These are phyloP conservation scores for Delia radicum DNA, from an alignment of 1,140 invertebrate genomes.

Conservation along the genomic window DNA sequence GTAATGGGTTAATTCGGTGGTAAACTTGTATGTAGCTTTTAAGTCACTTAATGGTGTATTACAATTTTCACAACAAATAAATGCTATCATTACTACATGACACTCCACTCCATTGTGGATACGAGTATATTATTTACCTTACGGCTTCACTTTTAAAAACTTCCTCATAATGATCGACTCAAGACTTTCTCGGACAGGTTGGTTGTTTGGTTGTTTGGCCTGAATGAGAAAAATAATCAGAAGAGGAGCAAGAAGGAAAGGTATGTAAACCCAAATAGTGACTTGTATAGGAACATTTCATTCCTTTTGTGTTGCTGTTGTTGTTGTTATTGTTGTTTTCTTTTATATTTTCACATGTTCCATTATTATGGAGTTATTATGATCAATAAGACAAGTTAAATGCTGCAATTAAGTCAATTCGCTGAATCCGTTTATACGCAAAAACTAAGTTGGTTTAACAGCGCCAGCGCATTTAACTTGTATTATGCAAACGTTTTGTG, in stretches of 20 bases:
- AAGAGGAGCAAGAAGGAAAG: neutral
- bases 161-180: neutral
- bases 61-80: conserved; percentile 13
- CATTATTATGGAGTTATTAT: conserved; percentile 57
- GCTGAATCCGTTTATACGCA: conserved; percentile 24
- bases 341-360: conserved; percentile 44
- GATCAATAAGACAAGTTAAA: conserved; percentile 57
- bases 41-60: conserved; percentile 1
- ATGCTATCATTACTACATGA: conserved; percentile 9
- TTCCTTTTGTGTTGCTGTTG: neutral
- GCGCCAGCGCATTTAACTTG: neutral
- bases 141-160: neutral
- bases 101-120: neutral
- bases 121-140: neutral
- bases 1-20: too few species aligned
- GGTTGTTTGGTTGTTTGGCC: neutral
- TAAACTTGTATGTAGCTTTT: neutral
- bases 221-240: neutral
- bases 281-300: neutral
- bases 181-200: conserved; percentile 7
- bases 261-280: too few species aligned
- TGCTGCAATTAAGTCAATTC: conserved; percentile 53
- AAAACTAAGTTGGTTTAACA: neutral
- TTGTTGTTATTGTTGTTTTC: neutral
- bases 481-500: neutral